phyloP scores from a whole-genome alignment of 1,140 invertebrate species.

The Holcopasites calliopsidis region DNA sequence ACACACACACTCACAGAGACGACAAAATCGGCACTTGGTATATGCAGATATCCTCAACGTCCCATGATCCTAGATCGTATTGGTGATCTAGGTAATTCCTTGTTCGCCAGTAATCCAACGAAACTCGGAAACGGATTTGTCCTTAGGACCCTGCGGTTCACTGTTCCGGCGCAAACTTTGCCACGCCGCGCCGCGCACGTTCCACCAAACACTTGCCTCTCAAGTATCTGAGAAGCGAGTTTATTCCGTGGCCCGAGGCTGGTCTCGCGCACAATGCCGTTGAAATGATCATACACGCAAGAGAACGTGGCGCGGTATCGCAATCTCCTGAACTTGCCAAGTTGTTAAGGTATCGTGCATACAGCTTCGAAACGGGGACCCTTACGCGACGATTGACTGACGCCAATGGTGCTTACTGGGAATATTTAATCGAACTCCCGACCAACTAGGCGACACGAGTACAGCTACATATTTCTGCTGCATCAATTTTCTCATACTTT shows the following conservation, averaged over 20 bases:
- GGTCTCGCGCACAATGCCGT: constrained; percentile 33
- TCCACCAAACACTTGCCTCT: constrained; percentile 56
- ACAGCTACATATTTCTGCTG: too few species aligned
- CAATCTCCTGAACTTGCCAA: constrained; percentile 46
- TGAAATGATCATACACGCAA: constrained; percentile 41
- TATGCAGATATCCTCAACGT: neutral
- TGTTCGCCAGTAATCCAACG: constrained; percentile 61
- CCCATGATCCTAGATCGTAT: constrained; percentile 42
- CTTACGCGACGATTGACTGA: neutral
- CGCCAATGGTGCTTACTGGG: neutral
- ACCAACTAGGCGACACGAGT: neutral
- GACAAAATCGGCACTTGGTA: neutral
- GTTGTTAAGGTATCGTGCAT: constrained; percentile 25
- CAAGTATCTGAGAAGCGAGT: constrained; percentile 63
- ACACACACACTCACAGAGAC: neutral
- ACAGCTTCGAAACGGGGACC: neutral
- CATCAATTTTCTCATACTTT: too few species aligned
- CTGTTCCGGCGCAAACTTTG: constrained; percentile 62
- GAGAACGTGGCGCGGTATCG: neutral
- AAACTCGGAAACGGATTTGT: constrained; percentile 69
- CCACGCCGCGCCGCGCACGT: constrained; percentile 46
- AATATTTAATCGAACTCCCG: constrained; percentile 1
- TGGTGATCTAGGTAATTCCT: constrained; percentile 66
- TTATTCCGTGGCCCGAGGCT: constrained; percentile 57
- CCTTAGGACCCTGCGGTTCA: constrained; percentile 64